Conservation (phyloP, 2,113 vertebrate genomes). For the Varanus salvator region DNA sequence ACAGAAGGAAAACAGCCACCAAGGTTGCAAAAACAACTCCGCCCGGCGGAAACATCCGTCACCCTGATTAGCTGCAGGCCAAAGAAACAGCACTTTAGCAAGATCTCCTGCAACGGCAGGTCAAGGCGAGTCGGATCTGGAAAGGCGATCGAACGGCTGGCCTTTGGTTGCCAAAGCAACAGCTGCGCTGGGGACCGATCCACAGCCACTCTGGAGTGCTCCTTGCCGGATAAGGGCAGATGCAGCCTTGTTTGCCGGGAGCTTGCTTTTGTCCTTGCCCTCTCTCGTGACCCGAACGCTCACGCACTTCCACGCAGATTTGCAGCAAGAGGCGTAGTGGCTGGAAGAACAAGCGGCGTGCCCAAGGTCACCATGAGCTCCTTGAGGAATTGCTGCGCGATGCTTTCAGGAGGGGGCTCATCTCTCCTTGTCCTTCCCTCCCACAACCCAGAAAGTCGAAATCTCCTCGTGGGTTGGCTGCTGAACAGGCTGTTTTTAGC, state of each 20-base stretch:
- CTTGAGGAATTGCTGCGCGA: too few relatives aligned
- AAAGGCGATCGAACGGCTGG: neutral
- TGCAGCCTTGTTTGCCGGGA: neutral
- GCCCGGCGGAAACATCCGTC: too few relatives aligned
- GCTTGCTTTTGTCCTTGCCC: too few relatives aligned
- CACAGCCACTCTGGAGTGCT: neutral
- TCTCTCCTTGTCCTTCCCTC: too few relatives aligned
- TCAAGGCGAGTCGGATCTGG: neutral
- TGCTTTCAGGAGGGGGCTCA: too few relatives aligned
- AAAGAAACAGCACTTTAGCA: neutral
- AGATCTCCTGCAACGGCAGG: neutral
- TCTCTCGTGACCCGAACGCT: neutral
- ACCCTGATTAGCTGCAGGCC: neutral
- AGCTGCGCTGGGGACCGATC: too few relatives aligned
- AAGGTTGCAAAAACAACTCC: too few relatives aligned
- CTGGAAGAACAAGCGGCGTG: neutral
- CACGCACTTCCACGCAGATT: neutral
- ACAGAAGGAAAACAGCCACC: neutral
- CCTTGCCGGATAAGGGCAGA: neutral
- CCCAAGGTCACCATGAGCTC: neutral
- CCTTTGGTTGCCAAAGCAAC: slow-evolving; percentile 6
- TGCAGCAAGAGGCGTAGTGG: neutral
- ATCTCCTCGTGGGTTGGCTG: too few relatives aligned
- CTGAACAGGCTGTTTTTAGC: too few relatives aligned
- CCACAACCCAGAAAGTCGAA: too few relatives aligned